These are phyloP conservation scores for Oxyteleia sp. DNA, from an alignment of 2,888 invertebrate species.

Conservation along the genomic window DNA sequence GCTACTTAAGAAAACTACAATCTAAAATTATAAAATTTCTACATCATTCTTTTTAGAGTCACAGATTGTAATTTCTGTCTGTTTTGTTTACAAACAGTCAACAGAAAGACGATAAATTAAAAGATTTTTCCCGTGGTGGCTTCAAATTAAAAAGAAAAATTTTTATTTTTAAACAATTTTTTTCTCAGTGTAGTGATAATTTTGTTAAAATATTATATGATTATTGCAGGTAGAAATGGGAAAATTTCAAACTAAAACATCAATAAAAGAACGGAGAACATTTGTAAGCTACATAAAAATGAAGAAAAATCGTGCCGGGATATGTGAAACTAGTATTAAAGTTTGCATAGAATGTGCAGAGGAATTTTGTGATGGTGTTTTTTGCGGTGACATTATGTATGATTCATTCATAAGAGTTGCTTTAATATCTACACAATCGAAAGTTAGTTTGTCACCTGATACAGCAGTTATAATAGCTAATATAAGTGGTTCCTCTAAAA, in stretches of 20 bases:
- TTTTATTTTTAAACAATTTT: too few relatives aligned
- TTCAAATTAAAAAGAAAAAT: too few relatives aligned
- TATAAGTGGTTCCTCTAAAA: conserved; percentile 41
- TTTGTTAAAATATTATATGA: too few relatives aligned
- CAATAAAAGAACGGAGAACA: conserved; percentile 91
- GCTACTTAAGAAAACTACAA: too few relatives aligned
- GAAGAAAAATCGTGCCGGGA: conserved; percentile 94
- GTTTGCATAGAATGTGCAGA: conserved; percentile 94
- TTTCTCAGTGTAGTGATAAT: too few relatives aligned
- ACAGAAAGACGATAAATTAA: too few relatives aligned
- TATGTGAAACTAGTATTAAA: conserved; percentile 92
- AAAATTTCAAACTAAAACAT: conserved; percentile 92
- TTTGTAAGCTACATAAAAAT: conserved; percentile 91
- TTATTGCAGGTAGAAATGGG: conserved; percentile 91
- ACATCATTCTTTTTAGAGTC: too few relatives aligned
- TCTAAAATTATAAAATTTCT: too few relatives aligned
- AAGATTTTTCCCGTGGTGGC: too few relatives aligned
- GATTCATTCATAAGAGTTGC: conserved; percentile 89
- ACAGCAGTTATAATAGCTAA: conserved; percentile 57
- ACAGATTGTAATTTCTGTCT: too few relatives aligned
- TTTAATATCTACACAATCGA: conserved; percentile 39
- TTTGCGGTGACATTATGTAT: conserved; percentile 89
- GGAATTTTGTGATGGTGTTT: conserved; percentile 92
- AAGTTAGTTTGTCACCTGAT: conserved; percentile 43
- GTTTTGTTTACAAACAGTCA: too few relatives aligned